These are phyloP conservation scores for Chauna torquata DNA, from an alignment of 2,113 vertebrate genomes.

Conservation along the genomic window DNA sequence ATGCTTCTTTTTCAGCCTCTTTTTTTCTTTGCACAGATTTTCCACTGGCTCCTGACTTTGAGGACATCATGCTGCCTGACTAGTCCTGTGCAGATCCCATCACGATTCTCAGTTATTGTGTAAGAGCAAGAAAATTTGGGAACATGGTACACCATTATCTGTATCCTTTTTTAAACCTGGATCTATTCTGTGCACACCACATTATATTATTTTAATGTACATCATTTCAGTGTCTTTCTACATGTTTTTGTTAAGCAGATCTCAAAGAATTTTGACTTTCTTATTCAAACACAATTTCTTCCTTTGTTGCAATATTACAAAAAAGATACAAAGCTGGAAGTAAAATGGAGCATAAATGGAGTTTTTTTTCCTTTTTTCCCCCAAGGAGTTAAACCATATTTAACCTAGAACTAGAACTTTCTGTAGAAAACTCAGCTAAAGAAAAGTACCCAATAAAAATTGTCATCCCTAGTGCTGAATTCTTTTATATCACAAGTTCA, in stretches of 20 bases:
- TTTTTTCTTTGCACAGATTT: neutral
- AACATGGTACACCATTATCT: fast-evolving
- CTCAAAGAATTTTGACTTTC: neutral
- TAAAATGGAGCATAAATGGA: neutral
- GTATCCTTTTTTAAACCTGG: neutral
- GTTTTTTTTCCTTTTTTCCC: no score
- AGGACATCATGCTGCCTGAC: neutral
- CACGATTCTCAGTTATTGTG: neutral
- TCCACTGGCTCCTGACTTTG: neutral
- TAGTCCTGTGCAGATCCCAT: neutral
- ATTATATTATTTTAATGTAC: neutral
- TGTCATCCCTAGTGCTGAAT: neutral
- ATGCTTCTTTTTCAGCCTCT: neutral
- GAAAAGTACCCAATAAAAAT: neutral
- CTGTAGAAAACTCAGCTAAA: neutral
- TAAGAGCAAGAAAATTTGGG: neutral
- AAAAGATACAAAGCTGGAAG: fast-evolving
- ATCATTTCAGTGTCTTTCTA: neutral
- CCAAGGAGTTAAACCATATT: neutral
- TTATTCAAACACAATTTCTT: neutral
- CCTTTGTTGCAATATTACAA: neutral
- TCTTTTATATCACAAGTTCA: neutral
- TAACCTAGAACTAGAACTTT: neutral
- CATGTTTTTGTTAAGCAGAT: neutral
- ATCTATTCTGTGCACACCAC: neutral